Evolutionary conservation across 2,888 invertebrate species (phyloP).

Genomic region (Cheilosia impressa): DNA sequence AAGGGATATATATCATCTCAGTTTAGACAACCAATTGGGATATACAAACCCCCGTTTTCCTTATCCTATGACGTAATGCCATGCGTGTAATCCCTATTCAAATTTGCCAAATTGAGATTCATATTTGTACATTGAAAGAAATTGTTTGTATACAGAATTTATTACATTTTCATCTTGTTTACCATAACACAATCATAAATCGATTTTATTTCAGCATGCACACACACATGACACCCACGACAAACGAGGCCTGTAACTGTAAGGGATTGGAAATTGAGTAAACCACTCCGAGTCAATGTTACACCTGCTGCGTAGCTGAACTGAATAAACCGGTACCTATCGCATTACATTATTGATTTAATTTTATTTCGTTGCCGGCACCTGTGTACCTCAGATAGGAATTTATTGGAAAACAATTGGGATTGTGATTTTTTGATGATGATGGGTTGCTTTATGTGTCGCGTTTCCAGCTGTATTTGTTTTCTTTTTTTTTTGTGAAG

Average conservation of each 20-base stretch:
- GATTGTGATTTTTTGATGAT: neutral
- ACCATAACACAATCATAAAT: slow-evolving; percentile 47
- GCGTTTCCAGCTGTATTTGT: neutral
- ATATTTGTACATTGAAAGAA: slow-evolving; percentile 32
- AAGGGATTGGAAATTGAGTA: slow-evolving; percentile 50
- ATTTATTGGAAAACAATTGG: slow-evolving; percentile 20
- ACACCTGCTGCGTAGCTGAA: slow-evolving; percentile 57
- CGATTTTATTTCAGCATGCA: slow-evolving; percentile 23
- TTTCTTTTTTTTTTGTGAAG: neutral
- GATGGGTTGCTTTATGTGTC: slow-evolving; percentile 1
- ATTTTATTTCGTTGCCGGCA: slow-evolving; percentile 2
- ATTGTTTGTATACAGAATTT: slow-evolving; percentile 50
- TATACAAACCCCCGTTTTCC: too few species aligned
- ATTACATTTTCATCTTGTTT: slow-evolving; percentile 39
- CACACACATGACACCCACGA: slow-evolving; percentile 20
- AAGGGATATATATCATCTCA: too few species aligned
- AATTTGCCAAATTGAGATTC: slow-evolving; percentile 55
- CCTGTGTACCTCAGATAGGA: neutral
- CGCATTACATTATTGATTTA: slow-evolving; percentile 58
- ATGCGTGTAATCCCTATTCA: slow-evolving; percentile 24
- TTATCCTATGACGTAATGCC: neutral
- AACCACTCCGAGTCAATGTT: slow-evolving; percentile 47
- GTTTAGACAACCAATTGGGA: neutral
- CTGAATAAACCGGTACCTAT: slow-evolving; percentile 61
- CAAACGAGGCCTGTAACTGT: neutral